A percentile compares a stretch with the other conserved stretches of the same genome.
Evolutionary conservation across 92 coral and sea anemone species (phyloP).

Genomic region (Heliopora coerulea): DNA sequence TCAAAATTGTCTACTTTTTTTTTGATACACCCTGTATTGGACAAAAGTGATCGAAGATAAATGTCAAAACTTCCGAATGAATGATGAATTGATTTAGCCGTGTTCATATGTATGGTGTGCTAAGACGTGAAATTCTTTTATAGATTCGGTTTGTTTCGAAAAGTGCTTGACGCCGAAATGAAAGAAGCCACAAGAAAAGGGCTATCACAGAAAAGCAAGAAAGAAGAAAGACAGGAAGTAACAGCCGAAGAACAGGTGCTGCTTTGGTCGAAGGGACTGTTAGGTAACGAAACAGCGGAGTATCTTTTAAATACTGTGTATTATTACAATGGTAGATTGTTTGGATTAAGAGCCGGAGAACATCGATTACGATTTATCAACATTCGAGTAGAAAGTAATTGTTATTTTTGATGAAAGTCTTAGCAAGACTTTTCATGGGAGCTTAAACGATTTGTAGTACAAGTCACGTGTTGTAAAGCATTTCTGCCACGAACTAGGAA

Average conservation of each 20-base stretch:
- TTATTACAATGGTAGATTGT: constrained; percentile 55
- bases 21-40: too few species aligned
- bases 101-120: too few species aligned
- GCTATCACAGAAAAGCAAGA: constrained; percentile 12
- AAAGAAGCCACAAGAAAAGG: constrained; percentile 44
- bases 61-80: too few species aligned
- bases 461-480: constrained; percentile 57
- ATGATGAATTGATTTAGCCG: too few species aligned
- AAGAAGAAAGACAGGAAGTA: constrained; percentile 9
- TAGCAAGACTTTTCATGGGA: constrained; percentile 57
- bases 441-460: constrained; percentile 57
- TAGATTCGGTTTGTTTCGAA: constrained; percentile 37
- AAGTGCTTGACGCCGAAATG: constrained; percentile 52
- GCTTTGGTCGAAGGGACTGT: constrained; percentile 39
- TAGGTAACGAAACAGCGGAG: constrained; percentile 55
- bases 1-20: too few species aligned
- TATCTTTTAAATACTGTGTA: constrained; percentile 47
- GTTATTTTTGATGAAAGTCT: constrained; percentile 54
- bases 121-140: too few species aligned
- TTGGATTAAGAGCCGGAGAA: constrained; percentile 55
- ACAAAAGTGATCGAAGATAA: too few species aligned
- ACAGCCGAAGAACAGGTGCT: constrained; percentile 31
- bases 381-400: constrained; percentile 50
- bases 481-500: constrained; percentile 53
- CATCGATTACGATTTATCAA: constrained; percentile 49